phyloP scores from a whole-genome alignment of 2,113 vertebrate species.

The Oreochromis aureus region DNA sequence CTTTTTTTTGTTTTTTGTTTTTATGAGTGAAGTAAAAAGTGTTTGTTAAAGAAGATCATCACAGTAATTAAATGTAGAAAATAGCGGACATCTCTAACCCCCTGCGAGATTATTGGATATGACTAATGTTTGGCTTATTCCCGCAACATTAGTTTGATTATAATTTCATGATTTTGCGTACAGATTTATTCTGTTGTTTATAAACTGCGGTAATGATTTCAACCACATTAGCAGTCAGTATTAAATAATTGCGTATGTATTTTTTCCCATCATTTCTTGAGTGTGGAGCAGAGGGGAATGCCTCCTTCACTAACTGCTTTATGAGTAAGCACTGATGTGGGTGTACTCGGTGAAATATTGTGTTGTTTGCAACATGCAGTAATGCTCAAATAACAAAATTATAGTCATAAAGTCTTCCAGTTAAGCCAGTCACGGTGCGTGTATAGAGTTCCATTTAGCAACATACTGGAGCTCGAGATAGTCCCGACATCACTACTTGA shows the following conservation, averaged over 20 bases:
- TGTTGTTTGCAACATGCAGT: neutral
- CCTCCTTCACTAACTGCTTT: neutral
- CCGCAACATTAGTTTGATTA: neutral
- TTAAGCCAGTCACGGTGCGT: neutral
- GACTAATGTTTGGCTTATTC: neutral
- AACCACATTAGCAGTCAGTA: neutral
- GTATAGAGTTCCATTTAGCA: neutral
- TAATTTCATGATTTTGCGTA: neutral
- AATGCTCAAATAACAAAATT: neutral
- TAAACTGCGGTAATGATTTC: neutral
- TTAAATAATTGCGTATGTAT: neutral
- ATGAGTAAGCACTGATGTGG: neutral
- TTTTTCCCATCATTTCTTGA: neutral
- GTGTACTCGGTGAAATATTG: neutral
- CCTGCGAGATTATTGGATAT: neutral
- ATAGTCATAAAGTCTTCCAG: neutral
- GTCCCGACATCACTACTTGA: neutral
- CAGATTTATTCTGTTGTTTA: neutral
- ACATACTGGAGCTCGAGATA: neutral
- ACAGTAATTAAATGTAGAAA: neutral
- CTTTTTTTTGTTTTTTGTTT: neutral
- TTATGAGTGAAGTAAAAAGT: neutral
- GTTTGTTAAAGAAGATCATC: neutral
- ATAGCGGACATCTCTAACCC: neutral
- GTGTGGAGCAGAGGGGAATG: neutral